These are phyloP conservation scores for Napeogenes inachia DNA, from an alignment of 2,888 invertebrate species.

Conservation along the genomic window DNA sequence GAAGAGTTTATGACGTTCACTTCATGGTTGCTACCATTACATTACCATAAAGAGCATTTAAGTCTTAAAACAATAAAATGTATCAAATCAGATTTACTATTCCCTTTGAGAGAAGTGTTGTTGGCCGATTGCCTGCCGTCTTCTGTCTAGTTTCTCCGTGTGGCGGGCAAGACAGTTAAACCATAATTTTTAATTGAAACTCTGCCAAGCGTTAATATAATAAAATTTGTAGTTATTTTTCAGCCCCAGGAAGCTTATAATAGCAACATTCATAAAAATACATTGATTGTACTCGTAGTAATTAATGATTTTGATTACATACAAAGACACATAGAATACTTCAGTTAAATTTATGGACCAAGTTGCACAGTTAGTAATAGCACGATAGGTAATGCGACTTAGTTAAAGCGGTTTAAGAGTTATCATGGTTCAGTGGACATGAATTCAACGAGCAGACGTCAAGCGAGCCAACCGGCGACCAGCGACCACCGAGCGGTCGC, in stretches of 20 bases:
- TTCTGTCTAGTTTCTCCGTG: conserved; percentile 42
- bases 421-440: conserved; percentile 55
- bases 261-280: neutral
- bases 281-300: too few relatives aligned
- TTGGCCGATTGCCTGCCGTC: conserved; percentile 51
- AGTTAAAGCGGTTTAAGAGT: conserved; percentile 35
- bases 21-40: conserved; percentile 16
- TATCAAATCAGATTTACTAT: conserved; percentile 62
- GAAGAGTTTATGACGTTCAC: conserved; percentile 36
- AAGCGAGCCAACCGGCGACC: too few relatives aligned
- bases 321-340: neutral
- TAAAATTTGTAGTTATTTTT: conserved; percentile 38
- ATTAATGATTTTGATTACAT: too few relatives aligned
- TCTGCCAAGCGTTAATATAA: conserved; percentile 56
- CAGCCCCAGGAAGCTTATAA: neutral
- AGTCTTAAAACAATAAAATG: conserved; percentile 60
- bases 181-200: conserved; percentile 63
- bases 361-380: conserved; percentile 11
- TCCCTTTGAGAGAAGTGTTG: conserved; percentile 54
- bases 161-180: conserved; percentile 47
- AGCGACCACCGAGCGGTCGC: conserved; percentile 49
- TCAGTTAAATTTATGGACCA: conserved; percentile 11
- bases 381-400: conserved; percentile 27
- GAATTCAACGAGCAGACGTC: conserved; percentile 31
- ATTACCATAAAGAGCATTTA: conserved; percentile 55